phyloP scores from a whole-genome alignment of 1,140 invertebrate species.

The Drosophila persimilis region DNA sequence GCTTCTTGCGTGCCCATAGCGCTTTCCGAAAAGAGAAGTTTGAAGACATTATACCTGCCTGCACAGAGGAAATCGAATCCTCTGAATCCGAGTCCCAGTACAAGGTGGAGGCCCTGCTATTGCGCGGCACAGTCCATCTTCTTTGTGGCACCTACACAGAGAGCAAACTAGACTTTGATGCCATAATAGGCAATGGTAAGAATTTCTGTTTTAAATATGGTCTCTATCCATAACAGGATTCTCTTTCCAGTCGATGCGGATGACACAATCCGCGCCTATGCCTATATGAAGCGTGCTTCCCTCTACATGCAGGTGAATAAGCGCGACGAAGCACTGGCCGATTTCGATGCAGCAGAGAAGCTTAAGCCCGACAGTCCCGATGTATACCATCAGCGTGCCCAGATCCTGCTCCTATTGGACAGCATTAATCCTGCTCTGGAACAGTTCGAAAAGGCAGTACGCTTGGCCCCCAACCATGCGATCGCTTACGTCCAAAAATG shows the following conservation, averaged over 20 bases:
- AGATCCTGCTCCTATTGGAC: slow-evolving; percentile 93
- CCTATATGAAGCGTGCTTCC: slow-evolving; percentile 94
- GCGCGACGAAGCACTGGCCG: slow-evolving; percentile 88
- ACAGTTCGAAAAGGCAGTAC: slow-evolving; percentile 93
- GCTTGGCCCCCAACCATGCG: slow-evolving; percentile 91
- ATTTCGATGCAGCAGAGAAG: slow-evolving; percentile 90
- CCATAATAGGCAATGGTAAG: slow-evolving; percentile 85
- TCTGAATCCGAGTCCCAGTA: slow-evolving; percentile 84
- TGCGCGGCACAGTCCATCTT: slow-evolving; percentile 93
- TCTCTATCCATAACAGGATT: neutral
- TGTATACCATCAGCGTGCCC: slow-evolving; percentile 90
- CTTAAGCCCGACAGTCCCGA: slow-evolving; percentile 92
- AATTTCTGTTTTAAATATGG: neutral
- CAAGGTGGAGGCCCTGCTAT: slow-evolving; percentile 87
- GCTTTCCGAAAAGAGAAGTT: slow-evolving; percentile 89
- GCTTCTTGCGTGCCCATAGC: slow-evolving; percentile 87
- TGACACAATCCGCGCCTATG: slow-evolving; percentile 90
- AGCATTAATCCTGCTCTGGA: slow-evolving; percentile 90
- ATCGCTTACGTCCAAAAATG: slow-evolving; percentile 94
- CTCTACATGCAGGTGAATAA: slow-evolving; percentile 91
- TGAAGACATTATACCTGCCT: slow-evolving; percentile 90
- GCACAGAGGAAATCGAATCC: slow-evolving; percentile 91
- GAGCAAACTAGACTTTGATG: slow-evolving; percentile 88
- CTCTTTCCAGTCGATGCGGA: slow-evolving; percentile 83
- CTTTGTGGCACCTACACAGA: slow-evolving; percentile 89